Percentiles rank a stretch among this genome's conserved stretches.
phyloP scores from a whole-genome alignment of 2,888 invertebrate species.

The Portevinia maculata region DNA sequence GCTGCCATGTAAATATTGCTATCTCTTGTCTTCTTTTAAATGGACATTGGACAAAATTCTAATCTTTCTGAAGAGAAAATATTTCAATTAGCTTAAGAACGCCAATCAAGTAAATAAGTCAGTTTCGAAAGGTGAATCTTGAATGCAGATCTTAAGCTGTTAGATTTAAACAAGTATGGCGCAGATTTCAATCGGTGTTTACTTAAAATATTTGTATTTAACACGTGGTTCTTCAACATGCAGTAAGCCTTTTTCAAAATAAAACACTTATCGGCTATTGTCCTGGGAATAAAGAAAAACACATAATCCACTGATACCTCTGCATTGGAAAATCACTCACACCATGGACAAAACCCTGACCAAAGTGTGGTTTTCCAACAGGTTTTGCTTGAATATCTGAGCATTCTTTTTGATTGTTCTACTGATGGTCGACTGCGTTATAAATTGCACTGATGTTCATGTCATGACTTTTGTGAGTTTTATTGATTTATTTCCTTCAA shows the following conservation, averaged over 20 bases:
- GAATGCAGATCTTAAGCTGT: background rate
- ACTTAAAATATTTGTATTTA: slow-evolving; percentile 54
- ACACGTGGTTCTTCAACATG: slow-evolving; percentile 43
- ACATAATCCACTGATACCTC: slow-evolving; percentile 37
- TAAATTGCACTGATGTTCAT: slow-evolving; percentile 62
- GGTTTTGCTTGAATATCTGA: slow-evolving; percentile 46
- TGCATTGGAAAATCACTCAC: slow-evolving; percentile 25
- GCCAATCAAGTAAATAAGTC: background rate
- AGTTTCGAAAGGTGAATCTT: background rate
- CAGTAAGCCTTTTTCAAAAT: slow-evolving; percentile 67
- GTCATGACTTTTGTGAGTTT: slow-evolving; percentile 65
- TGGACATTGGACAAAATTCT: background rate
- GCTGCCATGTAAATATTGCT: slow-evolving; percentile 9
- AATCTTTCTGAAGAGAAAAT: too few species aligned
- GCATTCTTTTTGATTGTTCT: slow-evolving; percentile 26
- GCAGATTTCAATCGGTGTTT: slow-evolving; percentile 33
- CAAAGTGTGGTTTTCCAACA: slow-evolving; percentile 68
- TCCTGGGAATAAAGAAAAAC: slow-evolving; percentile 43
- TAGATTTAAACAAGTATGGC: background rate
- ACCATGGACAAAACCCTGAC: slow-evolving; percentile 48
- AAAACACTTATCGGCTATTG: slow-evolving; percentile 59
- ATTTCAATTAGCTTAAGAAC: too few species aligned
- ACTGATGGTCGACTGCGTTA: slow-evolving; percentile 43
- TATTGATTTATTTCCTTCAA: slow-evolving; percentile 71
- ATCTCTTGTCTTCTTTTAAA: background rate